Evolutionary conservation across 1,140 invertebrate species (phyloP).

Genomic region (Ladona fulva): DNA sequence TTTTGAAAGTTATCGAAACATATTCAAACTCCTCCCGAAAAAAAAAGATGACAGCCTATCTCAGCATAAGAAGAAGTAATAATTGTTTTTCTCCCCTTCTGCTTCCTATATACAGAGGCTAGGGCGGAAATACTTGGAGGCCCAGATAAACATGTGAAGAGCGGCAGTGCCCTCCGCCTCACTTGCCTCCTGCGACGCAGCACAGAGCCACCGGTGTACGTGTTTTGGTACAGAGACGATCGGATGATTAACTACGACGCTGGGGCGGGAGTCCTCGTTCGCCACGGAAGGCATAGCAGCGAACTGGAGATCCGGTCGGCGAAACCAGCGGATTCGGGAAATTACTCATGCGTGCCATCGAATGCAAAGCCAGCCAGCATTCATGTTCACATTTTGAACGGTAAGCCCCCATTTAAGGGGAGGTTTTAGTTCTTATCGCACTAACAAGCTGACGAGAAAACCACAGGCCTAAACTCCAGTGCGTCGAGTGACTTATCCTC

Average conservation of each 20-base stretch:
- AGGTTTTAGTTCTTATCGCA: no score
- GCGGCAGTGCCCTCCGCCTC: constrained; percentile 29
- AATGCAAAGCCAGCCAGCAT: constrained; percentile 46
- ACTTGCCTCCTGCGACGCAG: constrained; percentile 37
- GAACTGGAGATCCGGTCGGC: constrained; percentile 32
- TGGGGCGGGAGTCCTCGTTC: constrained; percentile 28
- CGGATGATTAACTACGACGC: constrained; percentile 44
- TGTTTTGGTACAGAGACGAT: constrained; percentile 43
- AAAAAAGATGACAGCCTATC: no score
- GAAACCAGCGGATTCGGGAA: constrained; percentile 41
- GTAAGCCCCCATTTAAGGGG: constrained; percentile 27
- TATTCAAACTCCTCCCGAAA: no score
- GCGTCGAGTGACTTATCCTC: no score
- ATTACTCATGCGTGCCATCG: constrained; percentile 50
- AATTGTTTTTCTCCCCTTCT: neutral
- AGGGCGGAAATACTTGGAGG: constrained; percentile 33
- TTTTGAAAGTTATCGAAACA: no score
- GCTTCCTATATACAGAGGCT: constrained; percentile 27
- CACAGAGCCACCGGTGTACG: constrained; percentile 38
- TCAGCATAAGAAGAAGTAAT: no score
- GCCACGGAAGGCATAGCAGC: constrained; percentile 29
- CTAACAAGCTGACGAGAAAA: no score
- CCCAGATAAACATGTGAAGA: constrained; percentile 36
- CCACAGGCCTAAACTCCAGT: no score
- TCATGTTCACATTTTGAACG: constrained; percentile 43